Evolutionary conservation across 2,797 vertebrate species (phyloP).

Genomic region (Lagorchestes hirsutus): DNA sequence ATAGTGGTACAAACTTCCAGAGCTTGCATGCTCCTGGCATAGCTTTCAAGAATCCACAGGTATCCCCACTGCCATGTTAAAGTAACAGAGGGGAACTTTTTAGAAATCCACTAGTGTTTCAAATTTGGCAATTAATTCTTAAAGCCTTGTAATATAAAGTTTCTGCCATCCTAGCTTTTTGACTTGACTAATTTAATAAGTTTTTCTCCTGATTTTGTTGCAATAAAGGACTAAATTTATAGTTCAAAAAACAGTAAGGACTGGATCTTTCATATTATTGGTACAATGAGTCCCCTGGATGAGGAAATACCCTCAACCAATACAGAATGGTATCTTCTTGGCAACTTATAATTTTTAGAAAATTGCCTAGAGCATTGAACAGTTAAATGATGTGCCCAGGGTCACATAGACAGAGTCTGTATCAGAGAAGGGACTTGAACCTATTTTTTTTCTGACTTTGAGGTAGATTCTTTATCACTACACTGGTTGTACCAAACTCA

Average conservation of each 20-base stretch:
- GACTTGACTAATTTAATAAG: not conserved
- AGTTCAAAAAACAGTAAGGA: not conserved
- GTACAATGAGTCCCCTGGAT: not conserved
- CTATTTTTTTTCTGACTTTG: not conserved
- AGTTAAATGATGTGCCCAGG: not conserved
- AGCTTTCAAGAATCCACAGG: not conserved
- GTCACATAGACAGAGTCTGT: not conserved
- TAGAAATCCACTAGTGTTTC: not conserved
- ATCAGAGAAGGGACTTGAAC: not conserved
- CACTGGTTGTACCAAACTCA: not conserved
- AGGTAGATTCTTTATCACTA: not conserved
- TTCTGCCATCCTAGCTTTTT: not conserved
- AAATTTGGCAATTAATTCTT: not conserved
- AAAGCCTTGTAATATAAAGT: not conserved
- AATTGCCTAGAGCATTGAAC: not conserved
- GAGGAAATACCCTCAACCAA: not conserved
- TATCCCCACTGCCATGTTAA: not conserved
- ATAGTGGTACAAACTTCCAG: not conserved
- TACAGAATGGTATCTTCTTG: not conserved
- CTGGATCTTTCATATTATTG: not conserved
- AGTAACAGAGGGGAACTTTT: not conserved
- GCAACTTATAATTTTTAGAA: not conserved
- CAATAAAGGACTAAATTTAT: not conserved
- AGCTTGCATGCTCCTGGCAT: not conserved
- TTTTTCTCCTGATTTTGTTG: not conserved